Evolutionary conservation across 2,888 invertebrate genomes (phyloP), one percentile per base, ranked within the genome.

Genomic region (Latrodectus hesperus): DNA sequence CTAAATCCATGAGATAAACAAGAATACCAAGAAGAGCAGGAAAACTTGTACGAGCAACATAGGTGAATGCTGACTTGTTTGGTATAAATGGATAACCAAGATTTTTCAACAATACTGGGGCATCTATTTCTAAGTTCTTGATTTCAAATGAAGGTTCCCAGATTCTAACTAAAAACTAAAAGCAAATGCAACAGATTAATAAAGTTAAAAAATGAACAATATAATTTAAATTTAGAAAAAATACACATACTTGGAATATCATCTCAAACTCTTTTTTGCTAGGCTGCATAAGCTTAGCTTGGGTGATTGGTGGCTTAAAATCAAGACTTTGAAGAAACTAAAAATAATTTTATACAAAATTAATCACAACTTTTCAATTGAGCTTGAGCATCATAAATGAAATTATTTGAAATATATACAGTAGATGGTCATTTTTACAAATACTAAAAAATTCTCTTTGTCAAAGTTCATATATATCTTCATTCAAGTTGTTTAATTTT

Each of bases 261-360:
- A 17, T 78, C 49, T 84, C 84, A 55, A 78, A 84, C 49, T 84
- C 84, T 68, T 84, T 84, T 38, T 84, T 84, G 51, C 78, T 84
- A 12, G 84, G 84, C 17, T 55, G 71, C 68, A 73, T 38, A 4
- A 84, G 22, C 38, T 73, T 78, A 16, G 78, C 9, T 17, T 16
- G 9, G 16, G 17, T 78, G 17, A 73, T 49, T n/a, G 73, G 78
- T 60, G 11, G 14, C 6, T 60, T 60, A 11, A 60, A 60, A 12
- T 60, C 60, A 60, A 10, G 11, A 16, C n/a, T 12, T 16, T 16
- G 60, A 60, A 60, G 60, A 60, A 60, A 60, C 60, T 60, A 60
- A 60, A 60, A 11, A 38, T 38, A 38, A 38, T 38, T 4, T 38
- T 38, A 4, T 38, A 4, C 4, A 38, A 38, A 38, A 38, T 38